Conservation (phyloP, 1,140 invertebrate genomes). For the Rhyacophila brunnea region DNA sequence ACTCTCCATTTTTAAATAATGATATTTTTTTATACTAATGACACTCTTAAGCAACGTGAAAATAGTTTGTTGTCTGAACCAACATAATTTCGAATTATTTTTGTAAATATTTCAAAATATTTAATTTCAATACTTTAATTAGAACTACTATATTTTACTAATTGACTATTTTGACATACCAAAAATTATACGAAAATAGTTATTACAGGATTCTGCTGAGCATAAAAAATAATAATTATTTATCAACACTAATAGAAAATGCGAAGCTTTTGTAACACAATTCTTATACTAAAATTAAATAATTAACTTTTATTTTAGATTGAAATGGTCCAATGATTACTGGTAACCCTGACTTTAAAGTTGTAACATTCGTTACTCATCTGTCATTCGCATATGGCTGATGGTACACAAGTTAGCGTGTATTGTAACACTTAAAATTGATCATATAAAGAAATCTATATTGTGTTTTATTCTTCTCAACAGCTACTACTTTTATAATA, state of each 20-base stretch:
- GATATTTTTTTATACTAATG: conserved; percentile 2
- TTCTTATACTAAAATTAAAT: too few relatives aligned
- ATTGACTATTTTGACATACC: not conserved
- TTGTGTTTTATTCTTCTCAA: conserved; percentile 1
- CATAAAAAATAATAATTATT: too few relatives aligned
- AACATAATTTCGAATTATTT: too few relatives aligned
- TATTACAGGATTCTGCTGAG: too few relatives aligned
- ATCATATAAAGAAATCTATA: not conserved
- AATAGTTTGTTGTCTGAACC: too few relatives aligned
- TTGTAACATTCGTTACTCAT: not conserved
- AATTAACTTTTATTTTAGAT: too few relatives aligned
- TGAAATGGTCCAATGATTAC: too few relatives aligned
- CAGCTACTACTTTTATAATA: not conserved
- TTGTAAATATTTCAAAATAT: too few relatives aligned
- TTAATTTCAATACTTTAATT: conserved; percentile 5
- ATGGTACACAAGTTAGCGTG: not conserved
- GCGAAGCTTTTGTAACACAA: too few relatives aligned
- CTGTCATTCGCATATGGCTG: not conserved
- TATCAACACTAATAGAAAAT: too few relatives aligned
- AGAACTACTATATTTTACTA: not conserved
- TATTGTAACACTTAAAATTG: not conserved
- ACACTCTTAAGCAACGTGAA: too few relatives aligned
- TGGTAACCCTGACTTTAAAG: not conserved
- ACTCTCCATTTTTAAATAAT: conserved; percentile 13
- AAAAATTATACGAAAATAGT: too few relatives aligned